Conservation (phyloP, 1,140 invertebrate genomes). For the Ceratina calcarata region DNA sequence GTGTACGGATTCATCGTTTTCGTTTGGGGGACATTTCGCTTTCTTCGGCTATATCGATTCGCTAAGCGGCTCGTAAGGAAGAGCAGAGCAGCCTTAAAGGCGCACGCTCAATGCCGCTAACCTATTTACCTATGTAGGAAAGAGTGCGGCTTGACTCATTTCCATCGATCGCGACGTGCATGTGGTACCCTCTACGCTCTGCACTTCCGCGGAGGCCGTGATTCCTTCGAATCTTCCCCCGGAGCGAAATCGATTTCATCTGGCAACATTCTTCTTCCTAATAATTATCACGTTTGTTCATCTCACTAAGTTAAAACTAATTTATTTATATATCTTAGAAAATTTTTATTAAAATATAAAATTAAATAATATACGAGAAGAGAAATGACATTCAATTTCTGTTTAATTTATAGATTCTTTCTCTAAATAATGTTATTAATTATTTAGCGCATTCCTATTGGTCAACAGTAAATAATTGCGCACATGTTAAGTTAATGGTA, state of each 20-base stretch:
- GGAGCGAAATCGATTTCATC: background rate
- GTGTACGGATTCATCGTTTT: slow-evolving; percentile 36
- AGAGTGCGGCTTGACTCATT: slow-evolving; percentile 40
- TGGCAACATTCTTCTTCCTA: background rate
- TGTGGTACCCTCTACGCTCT: background rate
- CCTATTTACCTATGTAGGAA: slow-evolving; percentile 64
- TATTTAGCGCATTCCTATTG: too few relatives aligned
- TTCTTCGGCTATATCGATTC: slow-evolving; percentile 69
- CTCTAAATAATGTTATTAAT: too few relatives aligned
- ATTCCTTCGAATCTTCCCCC: slow-evolving; percentile 13
- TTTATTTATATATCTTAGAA: too few relatives aligned
- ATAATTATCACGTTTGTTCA: too few relatives aligned
- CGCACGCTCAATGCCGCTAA: slow-evolving; percentile 68
- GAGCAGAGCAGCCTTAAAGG: slow-evolving; percentile 70
- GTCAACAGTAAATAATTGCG: too few relatives aligned
- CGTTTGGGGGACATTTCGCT: slow-evolving; percentile 56
- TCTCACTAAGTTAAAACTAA: too few relatives aligned
- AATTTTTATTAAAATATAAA: too few relatives aligned
- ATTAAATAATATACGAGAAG: too few relatives aligned
- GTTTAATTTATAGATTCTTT: too few relatives aligned
- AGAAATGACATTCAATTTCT: too few relatives aligned
- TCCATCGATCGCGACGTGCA: slow-evolving; percentile 35
- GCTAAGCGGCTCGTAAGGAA: slow-evolving; percentile 67
- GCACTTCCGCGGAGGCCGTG: background rate
- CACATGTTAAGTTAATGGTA: too few relatives aligned